These are phyloP conservation scores for Lacanobia oleracea DNA, from an alignment of 2,888 invertebrate genomes.

Conservation along the genomic window DNA sequence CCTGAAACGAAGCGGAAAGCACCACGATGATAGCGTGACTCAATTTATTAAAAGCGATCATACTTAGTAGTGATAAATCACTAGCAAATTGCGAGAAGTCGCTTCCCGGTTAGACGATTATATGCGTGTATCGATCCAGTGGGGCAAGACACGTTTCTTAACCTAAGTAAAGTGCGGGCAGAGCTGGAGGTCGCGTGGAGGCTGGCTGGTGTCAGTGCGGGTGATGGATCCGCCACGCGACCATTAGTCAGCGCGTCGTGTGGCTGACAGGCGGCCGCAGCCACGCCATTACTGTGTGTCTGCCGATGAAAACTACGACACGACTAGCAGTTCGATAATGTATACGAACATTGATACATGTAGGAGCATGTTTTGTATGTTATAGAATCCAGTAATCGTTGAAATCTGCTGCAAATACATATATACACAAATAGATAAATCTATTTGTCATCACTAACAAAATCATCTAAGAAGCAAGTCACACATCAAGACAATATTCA, in stretches of 20 bases:
- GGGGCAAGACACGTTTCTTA: constrained; percentile 82
- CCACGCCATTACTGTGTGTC: constrained; percentile 63
- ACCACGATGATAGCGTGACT: constrained; percentile 20
- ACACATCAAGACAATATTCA: constrained; percentile 10
- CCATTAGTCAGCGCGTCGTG: constrained; percentile 72
- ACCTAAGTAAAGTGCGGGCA: constrained; percentile 71
- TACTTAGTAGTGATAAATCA: constrained; percentile 45
- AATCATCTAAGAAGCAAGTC: not conserved
- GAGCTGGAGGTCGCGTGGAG: constrained; percentile 67
- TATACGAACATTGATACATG: not conserved
- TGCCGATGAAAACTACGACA: constrained; percentile 46
- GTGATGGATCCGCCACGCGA: constrained; percentile 70
- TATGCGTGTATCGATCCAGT: constrained; percentile 86
- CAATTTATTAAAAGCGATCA: constrained; percentile 21
- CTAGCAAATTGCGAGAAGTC: constrained; percentile 72
- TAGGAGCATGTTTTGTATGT: constrained; percentile 6
- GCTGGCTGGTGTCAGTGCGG: constrained; percentile 65
- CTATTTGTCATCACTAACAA: not conserved
- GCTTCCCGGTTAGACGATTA: constrained; percentile 77
- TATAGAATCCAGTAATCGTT: not conserved
- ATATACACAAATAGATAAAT: constrained; percentile 33
- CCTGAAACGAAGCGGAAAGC: constrained; percentile 11
- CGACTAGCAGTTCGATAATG: constrained; percentile 31
- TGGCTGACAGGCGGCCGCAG: constrained; percentile 69
- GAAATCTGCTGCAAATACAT: not conserved